A percentile compares a stretch with the other conserved stretches of the same genome.
These are phyloP conservation scores for Paramormyrops hopkinsi DNA, from an alignment of 2,797 vertebrate species.

Conservation along the genomic window DNA sequence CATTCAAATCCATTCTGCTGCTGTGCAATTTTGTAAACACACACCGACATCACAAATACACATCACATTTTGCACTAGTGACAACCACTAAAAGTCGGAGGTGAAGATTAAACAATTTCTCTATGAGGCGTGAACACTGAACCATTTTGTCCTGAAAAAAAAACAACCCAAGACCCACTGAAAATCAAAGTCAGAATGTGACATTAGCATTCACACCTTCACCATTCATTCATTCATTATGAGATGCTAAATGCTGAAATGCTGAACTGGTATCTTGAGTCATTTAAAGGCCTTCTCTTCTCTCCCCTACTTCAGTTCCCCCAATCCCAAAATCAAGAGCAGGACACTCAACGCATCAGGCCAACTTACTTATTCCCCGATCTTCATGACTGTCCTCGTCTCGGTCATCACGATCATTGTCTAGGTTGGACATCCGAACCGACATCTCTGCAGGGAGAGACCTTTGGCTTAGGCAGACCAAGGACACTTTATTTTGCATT, in stretches of 20 bases:
- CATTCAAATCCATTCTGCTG: background rate
- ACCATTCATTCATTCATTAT: background rate
- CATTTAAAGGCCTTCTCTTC: background rate
- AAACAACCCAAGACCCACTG: background rate
- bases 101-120: background rate
- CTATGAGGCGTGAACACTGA: background rate
- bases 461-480: background rate
- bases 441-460: slow-evolving; percentile 81
- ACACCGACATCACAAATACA: background rate
- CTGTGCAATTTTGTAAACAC: background rate
- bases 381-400: slow-evolving; percentile 96
- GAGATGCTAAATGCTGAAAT: background rate
- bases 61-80: background rate
- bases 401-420: slow-evolving; percentile 90
- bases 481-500: background rate
- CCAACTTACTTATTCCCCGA: slow-evolving; percentile 88
- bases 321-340: background rate
- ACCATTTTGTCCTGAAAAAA: background rate
- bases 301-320: background rate
- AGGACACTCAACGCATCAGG: background rate
- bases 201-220: background rate
- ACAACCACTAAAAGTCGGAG: background rate
- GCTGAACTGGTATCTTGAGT: background rate
- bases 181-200: background rate
- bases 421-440: slow-evolving; percentile 97